A percentile compares a stretch with the other conserved stretches of the same genome.
Evolutionary conservation across 2,113 vertebrate genomes (phyloP).

Genomic region (Cettia cetti): DNA sequence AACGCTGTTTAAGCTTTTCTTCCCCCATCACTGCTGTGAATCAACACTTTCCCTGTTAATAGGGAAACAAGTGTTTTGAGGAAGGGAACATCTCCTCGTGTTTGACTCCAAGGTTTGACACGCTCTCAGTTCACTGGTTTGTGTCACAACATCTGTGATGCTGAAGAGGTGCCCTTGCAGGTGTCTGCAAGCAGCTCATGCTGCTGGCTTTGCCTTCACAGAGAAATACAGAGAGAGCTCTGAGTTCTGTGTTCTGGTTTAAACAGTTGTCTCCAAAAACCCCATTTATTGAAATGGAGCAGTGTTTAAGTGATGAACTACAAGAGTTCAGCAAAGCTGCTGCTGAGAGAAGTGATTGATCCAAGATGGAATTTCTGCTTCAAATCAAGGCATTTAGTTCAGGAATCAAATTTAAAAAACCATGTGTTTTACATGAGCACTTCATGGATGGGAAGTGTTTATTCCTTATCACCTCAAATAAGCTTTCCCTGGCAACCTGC

Average conservation of each 20-base stretch:
- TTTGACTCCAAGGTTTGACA: neutral
- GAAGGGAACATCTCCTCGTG: neutral
- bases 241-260: neutral
- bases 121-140: neutral
- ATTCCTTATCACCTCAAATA: neutral
- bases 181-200: neutral
- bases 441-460: neutral
- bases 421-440: neutral
- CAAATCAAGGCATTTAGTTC: neutral
- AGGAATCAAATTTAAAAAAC: neutral
- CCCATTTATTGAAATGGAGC: neutral
- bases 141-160: conserved; percentile 13
- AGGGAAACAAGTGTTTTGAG: neutral
- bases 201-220: neutral
- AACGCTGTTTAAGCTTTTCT: neutral
- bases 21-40: neutral
- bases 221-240: neutral
- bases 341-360: neutral
- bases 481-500: neutral
- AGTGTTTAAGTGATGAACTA: neutral
- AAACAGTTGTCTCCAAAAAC: neutral
- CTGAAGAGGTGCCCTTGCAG: neutral
- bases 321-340: neutral
- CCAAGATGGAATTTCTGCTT: neutral
- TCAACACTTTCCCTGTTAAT: neutral